Percentiles rank a stretch among this genome's conserved stretches.
These are phyloP conservation scores for Drosophila atripex DNA, from an alignment of 2,888 invertebrate species.

Conservation along the genomic window DNA sequence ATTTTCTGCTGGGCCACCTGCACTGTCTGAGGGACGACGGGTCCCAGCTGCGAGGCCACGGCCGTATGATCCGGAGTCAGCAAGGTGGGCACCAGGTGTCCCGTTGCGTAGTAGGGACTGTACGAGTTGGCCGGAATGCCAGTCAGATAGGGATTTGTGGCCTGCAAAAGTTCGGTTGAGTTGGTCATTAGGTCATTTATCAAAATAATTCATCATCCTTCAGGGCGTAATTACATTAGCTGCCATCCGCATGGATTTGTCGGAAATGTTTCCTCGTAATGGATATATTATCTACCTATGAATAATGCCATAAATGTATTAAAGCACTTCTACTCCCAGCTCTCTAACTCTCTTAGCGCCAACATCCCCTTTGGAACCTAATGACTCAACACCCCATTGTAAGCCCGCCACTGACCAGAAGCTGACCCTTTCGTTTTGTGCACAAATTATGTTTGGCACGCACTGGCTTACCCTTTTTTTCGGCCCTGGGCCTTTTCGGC, in stretches of 20 bases:
- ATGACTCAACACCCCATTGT: constrained; percentile 23
- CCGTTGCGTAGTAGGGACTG: constrained; percentile 95
- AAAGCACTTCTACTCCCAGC: not conserved
- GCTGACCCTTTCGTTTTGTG: constrained; percentile 15
- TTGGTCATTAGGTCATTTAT: constrained; percentile 25
- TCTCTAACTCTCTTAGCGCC: no score
- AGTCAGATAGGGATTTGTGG: constrained; percentile 95
- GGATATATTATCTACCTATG: not conserved
- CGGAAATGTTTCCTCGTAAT: not conserved
- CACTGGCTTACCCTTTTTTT: constrained; percentile 24
- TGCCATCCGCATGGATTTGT: not conserved
- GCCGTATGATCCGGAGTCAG: constrained; percentile 93
- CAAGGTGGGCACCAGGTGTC: constrained; percentile 94
- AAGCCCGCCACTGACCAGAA: constrained; percentile 11
- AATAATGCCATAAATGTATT: not conserved
- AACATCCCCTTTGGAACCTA: not conserved
- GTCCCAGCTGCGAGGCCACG: constrained; percentile 91
- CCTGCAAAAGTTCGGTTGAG: constrained; percentile 85
- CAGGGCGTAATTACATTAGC: not conserved
- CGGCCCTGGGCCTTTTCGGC: constrained; percentile 16
- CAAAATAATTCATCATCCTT: constrained; percentile 15
- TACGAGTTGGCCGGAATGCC: constrained; percentile 96
- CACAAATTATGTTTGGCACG: constrained; percentile 39
- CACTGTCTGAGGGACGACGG: constrained; percentile 92
- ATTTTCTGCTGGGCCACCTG: constrained; percentile 96